phyloP scores from a whole-genome alignment of 2,888 invertebrate genomes.

The Erebia palarica region DNA sequence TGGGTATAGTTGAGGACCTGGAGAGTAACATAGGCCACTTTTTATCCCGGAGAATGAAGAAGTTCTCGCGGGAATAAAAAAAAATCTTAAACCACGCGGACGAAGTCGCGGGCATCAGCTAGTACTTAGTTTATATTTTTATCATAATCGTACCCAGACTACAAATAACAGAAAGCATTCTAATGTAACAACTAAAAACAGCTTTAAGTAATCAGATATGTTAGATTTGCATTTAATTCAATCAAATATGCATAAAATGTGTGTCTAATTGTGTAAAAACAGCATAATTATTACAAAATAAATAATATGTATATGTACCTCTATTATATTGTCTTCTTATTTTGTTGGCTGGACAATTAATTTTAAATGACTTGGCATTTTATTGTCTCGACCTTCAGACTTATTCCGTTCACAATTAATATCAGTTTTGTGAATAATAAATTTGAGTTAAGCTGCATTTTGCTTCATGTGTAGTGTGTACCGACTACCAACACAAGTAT shows the following conservation, averaged over 20 bases:
- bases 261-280: not conserved
- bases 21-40: too few species aligned
- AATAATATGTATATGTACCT: not conserved
- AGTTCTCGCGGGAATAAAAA: too few species aligned
- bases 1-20: too few species aligned
- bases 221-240: not conserved
- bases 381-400: constrained; percentile 33
- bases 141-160: not conserved
- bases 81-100: too few species aligned
- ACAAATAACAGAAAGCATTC: not conserved
- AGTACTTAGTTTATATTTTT: not conserved
- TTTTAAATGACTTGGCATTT: constrained; percentile 35
- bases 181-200: not conserved
- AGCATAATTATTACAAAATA: not conserved
- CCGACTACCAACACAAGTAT: not conserved
- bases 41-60: too few species aligned
- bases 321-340: not conserved
- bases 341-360: constrained; percentile 25
- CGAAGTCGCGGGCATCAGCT: too few species aligned
- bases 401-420: constrained; percentile 33
- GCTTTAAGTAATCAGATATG: not conserved
- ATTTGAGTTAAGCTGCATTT: constrained; percentile 26
- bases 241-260: not conserved
- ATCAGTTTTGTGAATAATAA: constrained; percentile 29
- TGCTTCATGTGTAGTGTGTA: constrained; percentile 4